Evolutionary conservation across 2,888 invertebrate species (phyloP).

Genomic region (Cosmia pyralina): DNA sequence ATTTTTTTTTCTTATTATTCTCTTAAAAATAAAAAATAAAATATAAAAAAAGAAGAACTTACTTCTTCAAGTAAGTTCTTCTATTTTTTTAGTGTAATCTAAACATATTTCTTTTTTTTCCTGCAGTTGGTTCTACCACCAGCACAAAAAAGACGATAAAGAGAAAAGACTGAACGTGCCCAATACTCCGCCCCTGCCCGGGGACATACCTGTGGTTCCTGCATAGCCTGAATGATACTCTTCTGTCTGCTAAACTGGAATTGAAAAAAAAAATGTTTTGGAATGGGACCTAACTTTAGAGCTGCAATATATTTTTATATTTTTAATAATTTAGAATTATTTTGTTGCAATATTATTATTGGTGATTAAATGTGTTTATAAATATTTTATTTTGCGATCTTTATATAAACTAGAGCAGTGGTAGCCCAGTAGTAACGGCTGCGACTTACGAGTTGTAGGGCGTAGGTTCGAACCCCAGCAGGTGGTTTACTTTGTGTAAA

Average conservation of each 20-base stretch:
- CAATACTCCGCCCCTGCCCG: slow-evolving; percentile 51
- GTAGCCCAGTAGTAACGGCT: too few relatives aligned
- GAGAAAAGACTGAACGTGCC: slow-evolving; percentile 73
- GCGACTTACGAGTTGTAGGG: too few relatives aligned
- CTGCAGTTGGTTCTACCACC: slow-evolving; percentile 83
- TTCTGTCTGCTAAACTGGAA: neutral
- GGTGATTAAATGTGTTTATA: slow-evolving; percentile 28
- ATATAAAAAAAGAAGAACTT: too few relatives aligned
- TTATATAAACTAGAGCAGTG: neutral
- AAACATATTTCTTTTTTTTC: slow-evolving; percentile 3
- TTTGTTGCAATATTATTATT: slow-evolving; percentile 25
- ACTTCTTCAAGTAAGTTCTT: too few relatives aligned
- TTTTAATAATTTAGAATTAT: slow-evolving; percentile 15
- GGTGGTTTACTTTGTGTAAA: too few relatives aligned
- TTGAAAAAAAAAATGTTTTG: neutral
- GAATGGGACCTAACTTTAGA: neutral
- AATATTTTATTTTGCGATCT: neutral
- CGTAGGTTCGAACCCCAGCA: too few relatives aligned
- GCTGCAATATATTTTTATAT: slow-evolving; percentile 31
- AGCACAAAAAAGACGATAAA: slow-evolving; percentile 79
- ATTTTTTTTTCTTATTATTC: too few relatives aligned
- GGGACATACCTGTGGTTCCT: slow-evolving; percentile 41
- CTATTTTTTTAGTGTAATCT: neutral
- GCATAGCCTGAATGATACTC: slow-evolving; percentile 35
- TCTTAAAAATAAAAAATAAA: too few relatives aligned